These are phyloP conservation scores for Heliconius himera DNA, from an alignment of 1,140 invertebrate genomes.

Conservation along the genomic window DNA sequence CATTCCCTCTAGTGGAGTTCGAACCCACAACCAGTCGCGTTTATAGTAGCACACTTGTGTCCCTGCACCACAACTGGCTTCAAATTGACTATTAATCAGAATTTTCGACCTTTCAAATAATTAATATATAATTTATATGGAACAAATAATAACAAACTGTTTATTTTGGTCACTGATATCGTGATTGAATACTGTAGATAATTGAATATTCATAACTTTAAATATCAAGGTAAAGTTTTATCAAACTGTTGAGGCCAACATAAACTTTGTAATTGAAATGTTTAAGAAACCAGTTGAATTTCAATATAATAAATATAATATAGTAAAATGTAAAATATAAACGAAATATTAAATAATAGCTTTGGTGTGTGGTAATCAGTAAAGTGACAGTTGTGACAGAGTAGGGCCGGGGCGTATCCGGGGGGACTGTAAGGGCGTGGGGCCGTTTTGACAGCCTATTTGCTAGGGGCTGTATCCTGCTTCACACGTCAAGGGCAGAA, in stretches of 20 bases:
- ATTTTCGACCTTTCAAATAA: no score
- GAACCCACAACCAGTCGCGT: no score
- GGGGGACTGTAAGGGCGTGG: constrained; percentile 50
- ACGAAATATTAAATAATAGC: not conserved
- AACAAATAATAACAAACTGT: not conserved
- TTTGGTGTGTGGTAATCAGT: constrained; percentile 6
- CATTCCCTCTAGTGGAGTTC: no score
- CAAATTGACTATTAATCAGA: no score
- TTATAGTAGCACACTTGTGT: no score
- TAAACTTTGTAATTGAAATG: not conserved
- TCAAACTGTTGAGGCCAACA: not conserved
- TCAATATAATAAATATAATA: not conserved
- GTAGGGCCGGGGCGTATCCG: constrained; percentile 46
- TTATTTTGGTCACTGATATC: not conserved
- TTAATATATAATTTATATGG: not conserved
- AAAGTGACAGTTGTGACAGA: constrained; percentile 55
- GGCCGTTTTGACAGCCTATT: constrained; percentile 48
- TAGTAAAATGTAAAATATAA: not conserved
- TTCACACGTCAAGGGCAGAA: constrained; percentile 28
- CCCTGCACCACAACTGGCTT: no score
- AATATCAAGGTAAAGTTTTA: not conserved
- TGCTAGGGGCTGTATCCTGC: constrained; percentile 39
- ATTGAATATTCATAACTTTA: constrained; percentile 10
- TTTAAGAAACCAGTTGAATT: not conserved
- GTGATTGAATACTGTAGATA: not conserved